Percentiles rank a stretch among this genome's conserved stretches.
Evolutionary conservation across 2,888 invertebrate species (phyloP).

Genomic region (Nymphalis polychloros): DNA sequence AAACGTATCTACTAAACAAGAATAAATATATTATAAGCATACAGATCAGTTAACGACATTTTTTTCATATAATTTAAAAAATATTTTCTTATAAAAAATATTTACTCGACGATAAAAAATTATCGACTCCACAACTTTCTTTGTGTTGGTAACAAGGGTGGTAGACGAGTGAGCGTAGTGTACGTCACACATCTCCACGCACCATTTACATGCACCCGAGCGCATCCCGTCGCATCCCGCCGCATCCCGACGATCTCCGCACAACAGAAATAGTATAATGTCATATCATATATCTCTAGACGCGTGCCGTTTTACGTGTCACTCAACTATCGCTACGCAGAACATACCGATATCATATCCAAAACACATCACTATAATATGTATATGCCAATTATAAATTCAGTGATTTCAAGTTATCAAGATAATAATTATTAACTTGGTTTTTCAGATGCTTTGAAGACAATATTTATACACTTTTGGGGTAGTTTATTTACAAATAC

Average conservation of each 20-base stretch:
- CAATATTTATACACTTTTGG: too few species aligned
- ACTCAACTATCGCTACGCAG: slow-evolving; percentile 1
- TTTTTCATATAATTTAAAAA: too few species aligned
- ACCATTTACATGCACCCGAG: slow-evolving; percentile 77
- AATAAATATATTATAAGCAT: too few species aligned
- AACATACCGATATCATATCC: slow-evolving; percentile 12
- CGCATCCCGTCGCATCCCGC: slow-evolving; percentile 58
- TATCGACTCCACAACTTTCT: slow-evolving; percentile 50
- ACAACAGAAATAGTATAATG: slow-evolving; percentile 76
- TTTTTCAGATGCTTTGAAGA: too few species aligned
- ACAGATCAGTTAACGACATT: too few species aligned
- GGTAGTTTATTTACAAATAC: too few species aligned
- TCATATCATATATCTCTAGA: slow-evolving; percentile 72
- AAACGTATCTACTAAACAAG: too few species aligned
- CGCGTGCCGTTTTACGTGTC: slow-evolving; percentile 53
- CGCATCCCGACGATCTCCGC: slow-evolving; percentile 41
- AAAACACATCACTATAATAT: too few species aligned
- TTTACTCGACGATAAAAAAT: neutral
- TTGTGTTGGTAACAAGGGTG: slow-evolving; percentile 61
- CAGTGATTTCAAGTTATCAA: too few species aligned
- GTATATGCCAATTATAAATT: too few species aligned
- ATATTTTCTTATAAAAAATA: slow-evolving; percentile 6
- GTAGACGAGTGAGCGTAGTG: slow-evolving; percentile 49
- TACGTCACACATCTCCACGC: slow-evolving; percentile 75
- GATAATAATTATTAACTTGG: too few species aligned